phyloP scores from a whole-genome alignment of 2,113 vertebrate genomes.

The Prochilodus magdalenae region DNA sequence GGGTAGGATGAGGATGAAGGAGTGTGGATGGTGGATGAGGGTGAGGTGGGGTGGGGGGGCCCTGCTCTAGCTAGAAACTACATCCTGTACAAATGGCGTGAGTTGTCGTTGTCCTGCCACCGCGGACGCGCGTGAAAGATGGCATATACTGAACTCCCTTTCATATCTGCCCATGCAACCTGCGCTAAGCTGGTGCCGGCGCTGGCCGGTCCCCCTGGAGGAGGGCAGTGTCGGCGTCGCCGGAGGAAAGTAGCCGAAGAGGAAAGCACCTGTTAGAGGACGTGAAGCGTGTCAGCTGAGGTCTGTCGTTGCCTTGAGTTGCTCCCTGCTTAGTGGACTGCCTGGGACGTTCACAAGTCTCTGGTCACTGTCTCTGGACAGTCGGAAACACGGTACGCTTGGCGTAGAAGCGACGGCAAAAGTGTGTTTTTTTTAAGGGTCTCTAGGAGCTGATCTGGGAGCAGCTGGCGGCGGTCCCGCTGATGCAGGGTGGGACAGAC shows the following conservation, averaged over 20 bases:
- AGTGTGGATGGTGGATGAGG: no score
- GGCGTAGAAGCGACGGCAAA: neutral
- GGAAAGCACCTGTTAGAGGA: constrained; percentile 55
- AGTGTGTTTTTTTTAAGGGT: neutral
- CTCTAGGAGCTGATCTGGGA: constrained; percentile 24
- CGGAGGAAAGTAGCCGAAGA: constrained; percentile 34
- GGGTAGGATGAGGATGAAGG: constrained; percentile 47
- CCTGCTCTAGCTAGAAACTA: constrained; percentile 59
- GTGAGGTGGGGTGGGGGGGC: neutral
- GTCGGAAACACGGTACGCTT: constrained; percentile 2
- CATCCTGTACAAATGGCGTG: constrained; percentile 43
- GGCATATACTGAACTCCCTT: constrained; percentile 40
- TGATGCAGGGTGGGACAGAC: constrained; percentile 39
- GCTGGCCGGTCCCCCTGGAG: neutral
- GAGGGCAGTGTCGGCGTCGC: neutral
- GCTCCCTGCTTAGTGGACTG: constrained; percentile 48
- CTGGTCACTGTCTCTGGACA: constrained; percentile 4
- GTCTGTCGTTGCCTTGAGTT: constrained; percentile 47
- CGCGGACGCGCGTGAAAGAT: constrained; percentile 33
- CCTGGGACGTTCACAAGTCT: constrained; percentile 44
- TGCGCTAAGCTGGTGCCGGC: constrained; percentile 36
- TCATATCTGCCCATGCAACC: constrained; percentile 31
- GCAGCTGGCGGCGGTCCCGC: constrained; percentile 36
- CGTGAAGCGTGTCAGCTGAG: constrained; percentile 43
- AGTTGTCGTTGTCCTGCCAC: constrained; percentile 32